Conservation (phyloP, 2,888 invertebrate genomes). For the Acanthosoma haemorrhoidale region DNA sequence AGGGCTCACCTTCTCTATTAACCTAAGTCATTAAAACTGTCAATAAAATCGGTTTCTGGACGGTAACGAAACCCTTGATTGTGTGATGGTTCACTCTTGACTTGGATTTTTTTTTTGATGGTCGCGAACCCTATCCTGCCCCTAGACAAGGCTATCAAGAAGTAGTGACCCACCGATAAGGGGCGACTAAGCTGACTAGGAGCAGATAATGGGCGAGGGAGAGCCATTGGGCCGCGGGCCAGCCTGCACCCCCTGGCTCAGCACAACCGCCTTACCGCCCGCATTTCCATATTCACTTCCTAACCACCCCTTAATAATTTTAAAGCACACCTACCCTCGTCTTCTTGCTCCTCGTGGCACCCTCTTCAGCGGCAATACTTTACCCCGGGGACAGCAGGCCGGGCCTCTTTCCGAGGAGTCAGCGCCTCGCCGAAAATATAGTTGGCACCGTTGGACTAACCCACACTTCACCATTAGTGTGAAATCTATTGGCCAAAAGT, state of each 20-base stretch:
- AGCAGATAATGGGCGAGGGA: neutral
- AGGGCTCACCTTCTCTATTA: too few species aligned
- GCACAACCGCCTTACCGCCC: neutral
- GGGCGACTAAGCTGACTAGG: neutral
- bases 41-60: too few species aligned
- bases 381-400: neutral
- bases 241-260: conserved; percentile 14
- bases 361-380: neutral
- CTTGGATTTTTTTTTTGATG: too few species aligned
- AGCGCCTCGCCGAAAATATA: neutral
- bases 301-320: neutral
- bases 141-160: too few species aligned
- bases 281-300: neutral
- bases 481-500: too few species aligned
- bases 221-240: neutral
- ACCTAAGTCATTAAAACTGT: too few species aligned
- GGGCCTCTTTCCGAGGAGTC: neutral
- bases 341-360: neutral
- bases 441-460: neutral
- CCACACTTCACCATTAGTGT: too few species aligned
- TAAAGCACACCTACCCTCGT: neutral
- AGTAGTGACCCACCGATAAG: neutral
- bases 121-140: too few species aligned
- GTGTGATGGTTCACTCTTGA: too few species aligned
- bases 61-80: too few species aligned